Evolutionary conservation across 2,797 vertebrate species (phyloP).

Genomic region (Scarus forsteni): DNA sequence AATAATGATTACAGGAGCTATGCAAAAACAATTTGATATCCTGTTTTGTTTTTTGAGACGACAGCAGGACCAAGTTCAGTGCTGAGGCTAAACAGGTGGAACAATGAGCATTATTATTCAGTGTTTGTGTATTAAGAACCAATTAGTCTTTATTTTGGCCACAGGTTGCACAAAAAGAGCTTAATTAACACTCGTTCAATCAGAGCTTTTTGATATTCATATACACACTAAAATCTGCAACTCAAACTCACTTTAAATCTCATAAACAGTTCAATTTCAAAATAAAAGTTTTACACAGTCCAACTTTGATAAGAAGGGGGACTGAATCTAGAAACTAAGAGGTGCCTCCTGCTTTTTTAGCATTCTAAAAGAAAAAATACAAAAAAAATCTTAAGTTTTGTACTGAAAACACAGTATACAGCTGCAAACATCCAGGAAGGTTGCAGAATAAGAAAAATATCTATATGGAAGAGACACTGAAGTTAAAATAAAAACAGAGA

Average conservation of each 20-base stretch:
- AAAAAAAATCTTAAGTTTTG: neutral
- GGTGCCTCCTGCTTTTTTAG: neutral
- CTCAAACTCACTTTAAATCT: neutral
- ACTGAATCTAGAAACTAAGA: neutral
- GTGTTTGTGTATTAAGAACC: neutral
- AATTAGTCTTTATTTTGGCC: neutral
- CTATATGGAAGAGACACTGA: neutral
- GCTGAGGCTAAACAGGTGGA: neutral
- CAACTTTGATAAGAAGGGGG: no score
- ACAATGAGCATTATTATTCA: neutral
- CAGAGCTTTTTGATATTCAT: neutral
- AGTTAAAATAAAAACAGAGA: no score
- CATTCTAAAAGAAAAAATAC: neutral
- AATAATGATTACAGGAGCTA: neutral
- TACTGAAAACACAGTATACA: neutral
- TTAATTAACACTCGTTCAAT: neutral
- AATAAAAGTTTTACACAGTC: neutral
- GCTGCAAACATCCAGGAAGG: no score
- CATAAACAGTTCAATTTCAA: neutral
- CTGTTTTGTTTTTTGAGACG: slow-evolving; percentile 16
- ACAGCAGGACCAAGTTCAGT: slow-evolving; percentile 60
- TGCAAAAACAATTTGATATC: slow-evolving; percentile 1
- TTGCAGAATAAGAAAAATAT: neutral
- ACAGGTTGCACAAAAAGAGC: no score
- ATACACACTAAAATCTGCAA: neutral